A percentile compares a stretch with the other conserved stretches of the same genome.
Evolutionary conservation across 2,797 vertebrate species (phyloP).

Genomic region (Chromobotia macracanthus): DNA sequence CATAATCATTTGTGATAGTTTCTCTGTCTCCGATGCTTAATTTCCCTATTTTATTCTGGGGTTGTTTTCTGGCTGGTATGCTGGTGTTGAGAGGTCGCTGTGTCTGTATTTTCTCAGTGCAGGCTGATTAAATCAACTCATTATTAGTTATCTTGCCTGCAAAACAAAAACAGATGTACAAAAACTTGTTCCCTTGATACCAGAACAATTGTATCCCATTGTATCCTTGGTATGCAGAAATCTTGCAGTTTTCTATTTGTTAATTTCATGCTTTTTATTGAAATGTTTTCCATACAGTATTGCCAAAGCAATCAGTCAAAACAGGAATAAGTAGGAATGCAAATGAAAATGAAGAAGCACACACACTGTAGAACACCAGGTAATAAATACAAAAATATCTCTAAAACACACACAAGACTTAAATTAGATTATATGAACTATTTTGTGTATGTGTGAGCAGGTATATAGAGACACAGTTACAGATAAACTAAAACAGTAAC

Average conservation of each 20-base stretch:
- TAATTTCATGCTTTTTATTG: no score
- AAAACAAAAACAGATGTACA: slow-evolving; percentile 51
- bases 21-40: slow-evolving; percentile 6
- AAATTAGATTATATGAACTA: neutral
- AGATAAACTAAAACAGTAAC: no score
- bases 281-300: slow-evolving; percentile 3
- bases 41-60: neutral
- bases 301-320: slow-evolving; percentile 9
- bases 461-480: slow-evolving; percentile 10
- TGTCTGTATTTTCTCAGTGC: slow-evolving; percentile 38
- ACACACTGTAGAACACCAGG: no score
- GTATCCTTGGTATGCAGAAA: neutral
- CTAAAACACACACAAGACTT: neutral
- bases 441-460: neutral
- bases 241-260: no score
- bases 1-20: slow-evolving; percentile 54
- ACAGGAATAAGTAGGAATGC: neutral
- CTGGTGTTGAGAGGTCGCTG: slow-evolving; percentile 5
- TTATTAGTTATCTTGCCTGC: slow-evolving; percentile 51
- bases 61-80: slow-evolving; percentile 33
- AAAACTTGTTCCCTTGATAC: slow-evolving; percentile 37
- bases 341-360: neutral
- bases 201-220: no score
- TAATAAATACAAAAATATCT: neutral
- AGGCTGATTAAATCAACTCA: slow-evolving; percentile 49